Base-by-base conservation (phyloP, 2,797 vertebrate genomes). In the Oreochromis mossambicus region DNA sequence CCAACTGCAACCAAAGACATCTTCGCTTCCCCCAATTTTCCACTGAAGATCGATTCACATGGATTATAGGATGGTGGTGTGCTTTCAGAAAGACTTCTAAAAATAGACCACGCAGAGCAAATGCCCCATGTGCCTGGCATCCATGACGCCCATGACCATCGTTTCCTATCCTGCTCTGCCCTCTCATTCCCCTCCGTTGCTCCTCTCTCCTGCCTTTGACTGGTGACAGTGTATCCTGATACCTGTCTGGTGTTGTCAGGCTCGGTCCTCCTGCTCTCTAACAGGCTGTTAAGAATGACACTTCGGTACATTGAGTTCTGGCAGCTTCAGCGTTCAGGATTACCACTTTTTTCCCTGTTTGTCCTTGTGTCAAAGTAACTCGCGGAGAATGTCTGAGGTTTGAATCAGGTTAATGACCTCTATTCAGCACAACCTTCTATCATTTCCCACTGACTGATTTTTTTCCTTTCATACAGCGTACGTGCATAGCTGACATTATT, bases 21-120 rank as follows among this genome's bases (percentile, higher is more conserved):
- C 79, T 80, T 70, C 55, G 78, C 83, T 81, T 82, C 54, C 51
- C 43, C 58, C 46, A 21, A 82, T 87, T 87, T 78, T 81, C 86
- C 81, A 81, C n/a, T 91, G 77, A 87, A 90, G 84, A 91, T 92
- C 15, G 55, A 92, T 92, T 90, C 86, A 43, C 85, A 81, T 83
- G 88, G 88, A 88, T 90, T 87, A 84, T 78, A 85, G 79, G 87
- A 46, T 63, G 83, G 51, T 43, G 78, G 51, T 77, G 34, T 79
- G 83, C 77, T 86, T 86, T 81, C 81, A 89, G 84, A 87, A 70
- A 34, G 21, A 17, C 78, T 76, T 86, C 90, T 91, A 92, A 88
- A 92, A 90, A 92, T 92, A 94, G 83, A 78, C 78, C 77, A 46
- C 10, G 12, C 70, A 32, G 46, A 50, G 66, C 29, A 55, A 75